Base-by-base conservation (phyloP, 2,797 vertebrate species). In the Molossus alvarezi region DNA sequence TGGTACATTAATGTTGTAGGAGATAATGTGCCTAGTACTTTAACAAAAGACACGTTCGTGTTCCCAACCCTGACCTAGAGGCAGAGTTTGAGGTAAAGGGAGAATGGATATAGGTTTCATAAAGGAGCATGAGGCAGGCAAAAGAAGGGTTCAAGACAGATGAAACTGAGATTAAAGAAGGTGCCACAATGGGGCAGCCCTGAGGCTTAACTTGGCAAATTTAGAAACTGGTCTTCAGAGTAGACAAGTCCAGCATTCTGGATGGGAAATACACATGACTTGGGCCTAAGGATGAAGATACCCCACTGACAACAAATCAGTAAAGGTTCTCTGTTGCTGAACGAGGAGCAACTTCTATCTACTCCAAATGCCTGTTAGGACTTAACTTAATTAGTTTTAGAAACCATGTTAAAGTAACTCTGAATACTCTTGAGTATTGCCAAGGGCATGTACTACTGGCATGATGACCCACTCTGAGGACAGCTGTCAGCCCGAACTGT, bases 281-380 rank as follows among this genome's bases (percentile, higher is more conserved):
- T 55, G 18, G 27, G 37, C 10, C n/a, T 67, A 25, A 5, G 92
- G 71, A 71, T 88, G 86, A 92, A 96, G 80, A 72, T 72, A 55
- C 29, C 29, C 55, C 15, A 73, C 9, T 79, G 65, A 81, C 87
- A 95, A 67, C 33, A 97, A 93, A 71, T 93, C 72, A 53, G 51
- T 90, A 41, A 77, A 84, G 45, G 9, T 80, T 91, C 89, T 88
- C 75, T 45, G 69, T 11, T 58, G 15, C n/a, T 67, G 37, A 94
- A 37, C 51, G 62, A 77, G 77, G 55, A 95, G 29, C 25, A 87
- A 87, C 17, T 21, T 72, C 75, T 85, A 1, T 82, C 86, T 79
- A 27, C 23, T 94, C 83, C 92, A 72, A 95, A 75, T 81, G 65
- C 10, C 6, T 67, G 29, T 69, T 48, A 96, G 29, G 27, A 95